Evolutionary conservation across 2,113 vertebrate species (phyloP).

Genomic region (Mirounga angustirostris): DNA sequence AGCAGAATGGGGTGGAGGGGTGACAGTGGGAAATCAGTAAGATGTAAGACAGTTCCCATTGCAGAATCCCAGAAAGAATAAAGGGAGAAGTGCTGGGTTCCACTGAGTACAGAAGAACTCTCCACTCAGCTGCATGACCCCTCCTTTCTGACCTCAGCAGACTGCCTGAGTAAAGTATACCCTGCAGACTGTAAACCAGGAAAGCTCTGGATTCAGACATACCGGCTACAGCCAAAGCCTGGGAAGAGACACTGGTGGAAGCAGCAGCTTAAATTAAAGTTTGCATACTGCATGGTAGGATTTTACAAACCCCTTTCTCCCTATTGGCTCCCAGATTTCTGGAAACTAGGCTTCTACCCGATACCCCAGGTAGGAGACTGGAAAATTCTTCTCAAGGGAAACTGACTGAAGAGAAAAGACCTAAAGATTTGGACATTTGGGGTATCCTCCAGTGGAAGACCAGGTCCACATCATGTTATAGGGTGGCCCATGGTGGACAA

Average conservation of each 20-base stretch:
- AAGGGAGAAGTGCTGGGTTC: not conserved
- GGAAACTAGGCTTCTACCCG: not conserved
- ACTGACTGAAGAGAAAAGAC: not conserved
- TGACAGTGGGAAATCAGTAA: not conserved
- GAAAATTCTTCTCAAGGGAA: slow-evolving; percentile 26
- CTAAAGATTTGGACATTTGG: not conserved
- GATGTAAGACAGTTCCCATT: not conserved
- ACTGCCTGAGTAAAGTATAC: not conserved
- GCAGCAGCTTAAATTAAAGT: not conserved
- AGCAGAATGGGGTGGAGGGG: not conserved
- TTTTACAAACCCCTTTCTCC: not conserved
- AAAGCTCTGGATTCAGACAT: not conserved
- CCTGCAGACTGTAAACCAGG: not conserved
- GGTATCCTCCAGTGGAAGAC: not conserved
- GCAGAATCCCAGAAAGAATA: not conserved
- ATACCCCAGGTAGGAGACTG: not conserved
- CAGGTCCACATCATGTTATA: not conserved
- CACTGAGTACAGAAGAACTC: not conserved
- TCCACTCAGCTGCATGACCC: not conserved
- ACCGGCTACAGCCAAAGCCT: not conserved
- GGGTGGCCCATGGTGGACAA: not conserved
- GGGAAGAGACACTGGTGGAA: not conserved
- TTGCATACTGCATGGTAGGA: not conserved
- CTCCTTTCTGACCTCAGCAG: not conserved
- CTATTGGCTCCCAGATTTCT: not conserved